Percentiles rank a stretch among this genome's conserved stretches.
phyloP scores from a whole-genome alignment of 2,797 vertebrate genomes.

The Merluccius polli region DNA sequence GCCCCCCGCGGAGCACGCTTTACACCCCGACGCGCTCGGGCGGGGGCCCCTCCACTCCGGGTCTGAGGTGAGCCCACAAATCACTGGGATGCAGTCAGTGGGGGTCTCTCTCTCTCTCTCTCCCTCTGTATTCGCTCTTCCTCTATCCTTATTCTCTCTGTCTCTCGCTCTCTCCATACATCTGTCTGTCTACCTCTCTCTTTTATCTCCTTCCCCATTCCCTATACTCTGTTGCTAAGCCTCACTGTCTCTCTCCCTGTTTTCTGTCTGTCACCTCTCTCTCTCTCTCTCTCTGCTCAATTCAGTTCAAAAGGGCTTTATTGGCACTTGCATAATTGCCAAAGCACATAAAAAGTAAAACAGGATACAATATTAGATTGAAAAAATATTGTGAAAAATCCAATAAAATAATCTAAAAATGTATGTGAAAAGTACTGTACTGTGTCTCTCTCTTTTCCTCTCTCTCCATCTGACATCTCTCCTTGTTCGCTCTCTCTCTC shows the following conservation, averaged over 20 bases:
- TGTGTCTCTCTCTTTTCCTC: neutral
- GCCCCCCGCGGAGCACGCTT: slow-evolving; percentile 61
- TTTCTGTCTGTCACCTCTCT: too few relatives aligned
- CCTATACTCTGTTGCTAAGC: too few relatives aligned
- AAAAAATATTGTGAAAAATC: neutral
- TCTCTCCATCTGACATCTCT: neutral
- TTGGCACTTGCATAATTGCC: neutral
- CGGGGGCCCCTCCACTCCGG: slow-evolving; percentile 51
- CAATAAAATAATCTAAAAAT: neutral
- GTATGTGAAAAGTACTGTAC: neutral
- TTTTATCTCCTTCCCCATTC: neutral
- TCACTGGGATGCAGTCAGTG: slow-evolving; percentile 64
- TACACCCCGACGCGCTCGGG: slow-evolving; percentile 65
- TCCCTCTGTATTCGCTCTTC: neutral
- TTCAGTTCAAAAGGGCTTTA: neutral
- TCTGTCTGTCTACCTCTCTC: neutral
- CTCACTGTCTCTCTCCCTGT: too few relatives aligned
- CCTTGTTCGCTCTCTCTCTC: too few relatives aligned
- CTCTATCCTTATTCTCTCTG: too few relatives aligned
- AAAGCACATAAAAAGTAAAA: neutral
- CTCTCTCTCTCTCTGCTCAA: neutral
- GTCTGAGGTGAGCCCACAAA: slow-evolving; percentile 72
- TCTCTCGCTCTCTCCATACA: neutral
- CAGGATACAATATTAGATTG: neutral
- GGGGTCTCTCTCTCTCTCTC: slow-evolving; percentile 33